Conservation (phyloP, 2,888 invertebrate species). For the Ceriagrion tenellum region DNA sequence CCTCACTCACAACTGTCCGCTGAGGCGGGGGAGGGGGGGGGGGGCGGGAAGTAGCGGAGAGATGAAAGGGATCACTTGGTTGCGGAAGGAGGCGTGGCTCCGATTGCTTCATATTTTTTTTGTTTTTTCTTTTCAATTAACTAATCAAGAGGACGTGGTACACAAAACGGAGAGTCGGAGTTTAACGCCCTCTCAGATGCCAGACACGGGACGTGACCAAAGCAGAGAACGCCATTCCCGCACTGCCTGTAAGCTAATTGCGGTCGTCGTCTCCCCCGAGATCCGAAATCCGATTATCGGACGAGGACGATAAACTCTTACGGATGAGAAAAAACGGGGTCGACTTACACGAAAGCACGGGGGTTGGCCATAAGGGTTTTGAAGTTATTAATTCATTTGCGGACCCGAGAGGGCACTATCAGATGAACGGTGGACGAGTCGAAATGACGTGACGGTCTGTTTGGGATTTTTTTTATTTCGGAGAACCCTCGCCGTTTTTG, state of each 20-base stretch:
- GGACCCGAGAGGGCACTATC: background rate
- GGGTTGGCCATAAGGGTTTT: background rate
- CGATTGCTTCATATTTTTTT: background rate
- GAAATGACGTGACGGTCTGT: background rate
- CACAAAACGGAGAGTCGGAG: background rate
- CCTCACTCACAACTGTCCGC: background rate
- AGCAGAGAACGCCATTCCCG: background rate
- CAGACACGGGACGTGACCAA: background rate
- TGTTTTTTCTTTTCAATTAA: background rate
- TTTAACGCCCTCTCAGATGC: background rate
- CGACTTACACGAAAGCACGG: background rate
- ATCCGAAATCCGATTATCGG: conserved; percentile 26
- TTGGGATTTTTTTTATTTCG: background rate
- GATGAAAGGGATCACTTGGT: background rate
- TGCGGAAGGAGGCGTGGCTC: background rate
- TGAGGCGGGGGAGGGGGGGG: background rate
- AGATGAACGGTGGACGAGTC: background rate
- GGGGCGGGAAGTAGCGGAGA: background rate
- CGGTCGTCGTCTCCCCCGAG: background rate
- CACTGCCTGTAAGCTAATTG: conserved; percentile 9
- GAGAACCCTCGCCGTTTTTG: background rate
- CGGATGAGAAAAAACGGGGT: background rate
- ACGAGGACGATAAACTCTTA: background rate
- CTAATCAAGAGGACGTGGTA: background rate
- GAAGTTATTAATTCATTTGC: background rate